phyloP scores from a whole-genome alignment of 2,113 vertebrate genomes.

The Oceanodroma tethys region DNA sequence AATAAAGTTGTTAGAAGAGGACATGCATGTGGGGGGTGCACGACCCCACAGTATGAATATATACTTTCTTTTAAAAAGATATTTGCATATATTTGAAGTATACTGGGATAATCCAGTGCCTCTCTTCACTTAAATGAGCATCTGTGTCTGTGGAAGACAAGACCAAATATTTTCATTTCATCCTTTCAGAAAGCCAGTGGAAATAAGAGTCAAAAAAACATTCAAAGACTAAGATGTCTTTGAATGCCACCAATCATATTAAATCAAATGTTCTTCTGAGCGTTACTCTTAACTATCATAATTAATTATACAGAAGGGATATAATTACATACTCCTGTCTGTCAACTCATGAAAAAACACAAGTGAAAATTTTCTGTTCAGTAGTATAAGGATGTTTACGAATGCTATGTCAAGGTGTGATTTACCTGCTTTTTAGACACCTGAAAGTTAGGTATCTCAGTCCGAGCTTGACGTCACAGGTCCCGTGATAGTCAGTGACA shows the following conservation, averaged over 20 bases:
- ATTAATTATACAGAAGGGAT: background rate
- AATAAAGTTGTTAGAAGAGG: background rate
- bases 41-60: accelerated
- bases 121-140: background rate
- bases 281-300: background rate
- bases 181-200: conserved; percentile 19
- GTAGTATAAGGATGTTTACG: background rate
- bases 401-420: background rate
- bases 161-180: background rate
- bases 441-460: background rate
- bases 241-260: background rate
- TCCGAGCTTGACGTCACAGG: background rate
- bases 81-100: background rate
- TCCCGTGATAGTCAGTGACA: background rate
- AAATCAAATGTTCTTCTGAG: background rate
- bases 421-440: background rate
- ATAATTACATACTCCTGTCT: background rate
- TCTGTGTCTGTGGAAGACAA: background rate
- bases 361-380: background rate
- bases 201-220: conserved; percentile 12
- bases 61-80: background rate
- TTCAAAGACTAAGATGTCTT: background rate
- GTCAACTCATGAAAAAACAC: background rate
- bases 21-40: background rate
- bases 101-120: background rate